These are phyloP conservation scores for Diphyllodes magnificus DNA, from an alignment of 2,113 vertebrate species.

Conservation along the genomic window DNA sequence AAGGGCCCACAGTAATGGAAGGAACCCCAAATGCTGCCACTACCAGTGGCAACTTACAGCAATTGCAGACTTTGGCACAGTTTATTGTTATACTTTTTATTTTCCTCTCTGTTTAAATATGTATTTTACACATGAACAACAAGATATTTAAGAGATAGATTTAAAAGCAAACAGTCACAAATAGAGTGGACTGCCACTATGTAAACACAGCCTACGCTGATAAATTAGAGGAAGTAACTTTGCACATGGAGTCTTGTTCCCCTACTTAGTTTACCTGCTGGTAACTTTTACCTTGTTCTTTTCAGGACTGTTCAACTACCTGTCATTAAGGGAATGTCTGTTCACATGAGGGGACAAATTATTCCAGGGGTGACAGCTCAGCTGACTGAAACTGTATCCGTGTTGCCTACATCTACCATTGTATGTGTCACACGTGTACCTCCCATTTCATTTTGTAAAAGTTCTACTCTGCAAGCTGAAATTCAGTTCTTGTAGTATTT, in stretches of 20 bases:
- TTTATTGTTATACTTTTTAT: not conserved
- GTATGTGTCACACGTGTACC: rapidly evolving
- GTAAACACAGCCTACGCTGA: not conserved
- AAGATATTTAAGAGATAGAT: not conserved
- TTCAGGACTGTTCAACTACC: not conserved
- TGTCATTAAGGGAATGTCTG: not conserved
- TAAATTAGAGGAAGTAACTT: not conserved
- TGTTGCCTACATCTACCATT: not conserved
- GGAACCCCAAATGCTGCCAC: not conserved
- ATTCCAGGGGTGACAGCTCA: not conserved
- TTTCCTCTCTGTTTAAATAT: not conserved
- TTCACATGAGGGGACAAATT: not conserved
- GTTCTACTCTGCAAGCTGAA: not conserved
- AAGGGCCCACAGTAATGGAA: not conserved
- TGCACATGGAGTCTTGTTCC: not conserved
- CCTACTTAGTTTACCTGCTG: not conserved
- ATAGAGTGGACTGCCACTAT: not conserved
- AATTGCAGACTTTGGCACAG: not conserved
- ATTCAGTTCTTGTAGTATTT: not conserved
- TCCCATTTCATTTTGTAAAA: not conserved
- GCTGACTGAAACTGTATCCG: not conserved
- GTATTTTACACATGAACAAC: not conserved
- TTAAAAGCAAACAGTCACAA: not conserved
- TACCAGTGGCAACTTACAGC: not conserved
- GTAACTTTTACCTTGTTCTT: not conserved